These are phyloP conservation scores for Oreochromis spilurus DNA, from an alignment of 2,113 vertebrate genomes.

Conservation along the genomic window DNA sequence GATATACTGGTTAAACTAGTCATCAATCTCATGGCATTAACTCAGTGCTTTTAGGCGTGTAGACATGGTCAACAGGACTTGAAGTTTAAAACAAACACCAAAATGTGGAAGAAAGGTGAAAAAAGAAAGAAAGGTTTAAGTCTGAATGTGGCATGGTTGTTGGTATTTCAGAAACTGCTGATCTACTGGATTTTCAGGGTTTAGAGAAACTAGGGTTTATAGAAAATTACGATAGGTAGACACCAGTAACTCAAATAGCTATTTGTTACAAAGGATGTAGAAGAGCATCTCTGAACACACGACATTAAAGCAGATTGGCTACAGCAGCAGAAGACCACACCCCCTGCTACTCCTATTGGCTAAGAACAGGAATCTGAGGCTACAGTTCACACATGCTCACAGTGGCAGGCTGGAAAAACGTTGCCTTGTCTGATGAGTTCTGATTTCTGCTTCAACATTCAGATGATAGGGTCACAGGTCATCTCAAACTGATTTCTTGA, in stretches of 20 bases:
- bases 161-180: background rate
- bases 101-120: background rate
- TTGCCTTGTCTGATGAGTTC: background rate
- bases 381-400: background rate
- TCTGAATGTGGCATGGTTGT: background rate
- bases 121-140: background rate
- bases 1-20: background rate
- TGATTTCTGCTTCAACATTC: background rate
- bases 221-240: background rate
- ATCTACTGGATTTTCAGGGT: background rate
- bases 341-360: background rate
- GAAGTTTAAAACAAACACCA: background rate
- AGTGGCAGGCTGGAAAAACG: rapidly evolving
- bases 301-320: background rate
- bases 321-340: background rate
- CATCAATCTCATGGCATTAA: background rate
- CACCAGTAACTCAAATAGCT: background rate
- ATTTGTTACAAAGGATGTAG: background rate
- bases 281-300: background rate
- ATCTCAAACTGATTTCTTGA: background rate
- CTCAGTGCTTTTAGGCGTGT: background rate
- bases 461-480: background rate
- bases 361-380: background rate
- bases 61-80: background rate
- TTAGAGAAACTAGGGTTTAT: background rate